Percentiles rank a stretch among this genome's conserved stretches.
phyloP scores from a whole-genome alignment of 2,797 vertebrate genomes.

The Clarias laeviceps region DNA sequence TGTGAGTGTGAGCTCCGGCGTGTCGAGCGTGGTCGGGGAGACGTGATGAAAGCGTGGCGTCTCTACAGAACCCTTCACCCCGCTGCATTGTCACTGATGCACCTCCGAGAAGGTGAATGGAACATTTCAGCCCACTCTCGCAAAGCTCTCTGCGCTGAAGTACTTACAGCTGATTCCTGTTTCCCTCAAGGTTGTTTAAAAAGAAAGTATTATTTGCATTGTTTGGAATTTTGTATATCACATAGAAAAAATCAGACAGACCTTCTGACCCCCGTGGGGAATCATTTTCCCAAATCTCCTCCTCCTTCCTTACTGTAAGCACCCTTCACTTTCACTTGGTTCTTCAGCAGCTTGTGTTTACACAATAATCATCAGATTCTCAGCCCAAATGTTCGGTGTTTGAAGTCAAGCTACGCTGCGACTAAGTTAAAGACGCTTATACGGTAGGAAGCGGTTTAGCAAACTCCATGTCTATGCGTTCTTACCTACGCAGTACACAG shows the following conservation, averaged over 20 bases:
- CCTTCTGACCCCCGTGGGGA: conserved; percentile 49
- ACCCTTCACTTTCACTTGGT: not conserved
- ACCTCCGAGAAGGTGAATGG: conserved; percentile 56
- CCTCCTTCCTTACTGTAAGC: not conserved
- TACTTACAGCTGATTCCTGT: conserved; percentile 65
- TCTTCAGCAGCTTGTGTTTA: not conserved
- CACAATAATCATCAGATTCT: not conserved
- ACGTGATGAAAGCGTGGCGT: conserved; percentile 7
- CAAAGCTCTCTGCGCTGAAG: conserved; percentile 60
- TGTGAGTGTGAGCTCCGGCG: not conserved
- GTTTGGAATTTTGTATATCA: conserved; percentile 45
- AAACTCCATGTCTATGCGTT: not conserved
- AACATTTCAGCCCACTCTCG: conserved; percentile 54
- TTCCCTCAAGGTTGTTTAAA: conserved; percentile 59
- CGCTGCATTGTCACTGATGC: conserved; percentile 58
- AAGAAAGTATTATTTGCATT: conserved; percentile 44
- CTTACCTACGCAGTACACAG: not conserved
- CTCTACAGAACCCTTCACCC: conserved; percentile 24
- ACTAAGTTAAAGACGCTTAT: not conserved
- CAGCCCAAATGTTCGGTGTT: not conserved
- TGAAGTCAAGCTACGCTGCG: not conserved
- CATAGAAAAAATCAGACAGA: conserved; percentile 40
- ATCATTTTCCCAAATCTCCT: not conserved
- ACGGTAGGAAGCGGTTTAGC: too few species aligned
- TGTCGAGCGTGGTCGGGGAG: conserved; percentile 9